Evolutionary conservation across 2,888 invertebrate genomes (phyloP).

Genomic region (Euspilapteryx auroguttella): DNA sequence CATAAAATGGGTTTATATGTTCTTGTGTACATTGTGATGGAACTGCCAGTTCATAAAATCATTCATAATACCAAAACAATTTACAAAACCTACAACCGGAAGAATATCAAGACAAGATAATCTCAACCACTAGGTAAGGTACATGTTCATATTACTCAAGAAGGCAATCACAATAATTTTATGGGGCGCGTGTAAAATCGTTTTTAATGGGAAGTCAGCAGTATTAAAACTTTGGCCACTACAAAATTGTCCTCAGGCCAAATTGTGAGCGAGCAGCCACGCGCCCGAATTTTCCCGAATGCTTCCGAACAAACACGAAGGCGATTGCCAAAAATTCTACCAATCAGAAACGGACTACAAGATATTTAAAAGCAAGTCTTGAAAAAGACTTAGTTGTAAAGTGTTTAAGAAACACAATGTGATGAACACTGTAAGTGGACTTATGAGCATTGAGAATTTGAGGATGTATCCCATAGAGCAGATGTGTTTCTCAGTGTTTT

Average conservation of each 20-base stretch:
- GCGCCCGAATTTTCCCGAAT: slow-evolving; percentile 29
- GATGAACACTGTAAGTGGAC: too few relatives aligned
- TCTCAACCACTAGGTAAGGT: background rate
- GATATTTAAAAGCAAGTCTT: too few relatives aligned
- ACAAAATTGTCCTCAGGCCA: slow-evolving; percentile 13
- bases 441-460: too few relatives aligned
- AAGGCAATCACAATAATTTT: slow-evolving; percentile 4
- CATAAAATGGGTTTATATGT: too few relatives aligned
- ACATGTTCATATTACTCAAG: background rate
- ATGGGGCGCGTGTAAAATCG: background rate
- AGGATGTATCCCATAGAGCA: slow-evolving; percentile 24
- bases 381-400: too few relatives aligned
- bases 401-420: too few relatives aligned
- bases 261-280: slow-evolving; percentile 18
- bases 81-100: too few relatives aligned
- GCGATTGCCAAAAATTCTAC: slow-evolving; percentile 16
- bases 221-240: background rate
- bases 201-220: background rate
- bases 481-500: slow-evolving; percentile 49
- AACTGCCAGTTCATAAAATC: too few relatives aligned
- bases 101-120: slow-evolving; percentile 2
- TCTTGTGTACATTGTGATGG: too few relatives aligned
- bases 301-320: slow-evolving; percentile 25
- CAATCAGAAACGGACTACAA: too few relatives aligned
- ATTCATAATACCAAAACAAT: too few relatives aligned